Percentiles rank a stretch among this genome's conserved stretches.
phyloP scores from a whole-genome alignment of 1,140 invertebrate genomes.

The Phocides pigmalion region DNA sequence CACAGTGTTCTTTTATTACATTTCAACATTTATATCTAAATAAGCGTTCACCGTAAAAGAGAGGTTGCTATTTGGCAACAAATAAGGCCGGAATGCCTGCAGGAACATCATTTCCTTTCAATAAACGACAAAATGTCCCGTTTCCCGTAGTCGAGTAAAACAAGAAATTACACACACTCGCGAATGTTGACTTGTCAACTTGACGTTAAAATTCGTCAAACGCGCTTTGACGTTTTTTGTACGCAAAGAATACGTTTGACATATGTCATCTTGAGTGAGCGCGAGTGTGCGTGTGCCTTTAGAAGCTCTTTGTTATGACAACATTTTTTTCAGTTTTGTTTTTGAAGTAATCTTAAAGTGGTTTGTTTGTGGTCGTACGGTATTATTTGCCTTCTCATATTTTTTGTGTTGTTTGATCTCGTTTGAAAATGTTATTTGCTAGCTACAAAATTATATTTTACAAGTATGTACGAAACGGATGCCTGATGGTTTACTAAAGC shows the following conservation, averaged over 20 bases:
- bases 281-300: background rate
- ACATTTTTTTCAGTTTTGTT: too few species aligned
- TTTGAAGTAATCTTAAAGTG: too few species aligned
- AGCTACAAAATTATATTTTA: too few species aligned
- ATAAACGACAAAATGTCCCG: slow-evolving; percentile 26
- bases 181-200: slow-evolving; percentile 57
- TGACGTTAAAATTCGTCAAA: slow-evolving; percentile 73
- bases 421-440: too few species aligned
- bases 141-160: slow-evolving; percentile 25
- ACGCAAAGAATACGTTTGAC: slow-evolving; percentile 56
- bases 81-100: slow-evolving; percentile 8
- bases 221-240: slow-evolving; percentile 58
- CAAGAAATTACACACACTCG: slow-evolving; percentile 30
- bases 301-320: too few species aligned
- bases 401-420: too few species aligned
- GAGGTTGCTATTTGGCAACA: slow-evolving; percentile 9
- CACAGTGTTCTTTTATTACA: slow-evolving; percentile 7
- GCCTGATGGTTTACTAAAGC: too few species aligned
- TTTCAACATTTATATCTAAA: slow-evolving; percentile 13
- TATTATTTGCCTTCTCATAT: too few species aligned
- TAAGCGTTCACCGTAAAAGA: background rate
- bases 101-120: slow-evolving; percentile 29
- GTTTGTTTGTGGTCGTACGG: too few species aligned
- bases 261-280: too few species aligned
- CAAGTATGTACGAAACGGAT: too few species aligned